Conservation (phyloP, 2,797 vertebrate genomes). For the Coluber constrictor region DNA sequence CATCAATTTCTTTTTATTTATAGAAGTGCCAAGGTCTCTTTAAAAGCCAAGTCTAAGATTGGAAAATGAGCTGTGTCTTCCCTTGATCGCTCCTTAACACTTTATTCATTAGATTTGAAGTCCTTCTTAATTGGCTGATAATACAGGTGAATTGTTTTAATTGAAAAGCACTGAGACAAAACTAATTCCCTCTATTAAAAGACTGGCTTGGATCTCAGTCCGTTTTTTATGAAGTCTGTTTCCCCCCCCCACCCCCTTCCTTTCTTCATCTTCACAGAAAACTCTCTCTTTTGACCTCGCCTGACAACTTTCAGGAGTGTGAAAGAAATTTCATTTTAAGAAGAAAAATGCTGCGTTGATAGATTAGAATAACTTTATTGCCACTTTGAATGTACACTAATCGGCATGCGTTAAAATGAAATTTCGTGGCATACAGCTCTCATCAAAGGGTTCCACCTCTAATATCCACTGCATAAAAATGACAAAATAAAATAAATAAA, state of each 20-base stretch:
- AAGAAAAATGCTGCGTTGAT: background rate
- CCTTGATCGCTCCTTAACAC: background rate
- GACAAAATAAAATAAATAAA: too few relatives aligned
- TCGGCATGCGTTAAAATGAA: too few relatives aligned
- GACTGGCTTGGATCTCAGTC: conserved; percentile 8
- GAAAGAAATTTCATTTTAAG: background rate
- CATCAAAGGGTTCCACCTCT: too few relatives aligned
- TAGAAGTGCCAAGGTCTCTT: background rate
- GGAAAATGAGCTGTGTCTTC: background rate
- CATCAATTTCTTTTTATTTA: background rate
- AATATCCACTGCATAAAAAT: too few relatives aligned
- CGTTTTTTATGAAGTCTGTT: background rate
- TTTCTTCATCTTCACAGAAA: background rate
- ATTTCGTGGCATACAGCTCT: too few relatives aligned
- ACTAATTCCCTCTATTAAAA: conserved; percentile 50
- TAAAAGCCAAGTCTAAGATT: background rate
- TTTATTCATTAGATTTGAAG: conserved; percentile 5
- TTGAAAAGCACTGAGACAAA: conserved; percentile 49
- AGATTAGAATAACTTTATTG: too few relatives aligned
- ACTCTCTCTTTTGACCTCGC: background rate
- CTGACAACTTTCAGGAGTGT: background rate
- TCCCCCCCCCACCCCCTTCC: too few relatives aligned
- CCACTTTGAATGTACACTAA: too few relatives aligned
- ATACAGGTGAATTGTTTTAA: conserved; percentile 56
- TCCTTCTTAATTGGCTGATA: conserved; percentile 47